phyloP scores from a whole-genome alignment of 2,888 invertebrate genomes.

The Anorthoa munda region DNA sequence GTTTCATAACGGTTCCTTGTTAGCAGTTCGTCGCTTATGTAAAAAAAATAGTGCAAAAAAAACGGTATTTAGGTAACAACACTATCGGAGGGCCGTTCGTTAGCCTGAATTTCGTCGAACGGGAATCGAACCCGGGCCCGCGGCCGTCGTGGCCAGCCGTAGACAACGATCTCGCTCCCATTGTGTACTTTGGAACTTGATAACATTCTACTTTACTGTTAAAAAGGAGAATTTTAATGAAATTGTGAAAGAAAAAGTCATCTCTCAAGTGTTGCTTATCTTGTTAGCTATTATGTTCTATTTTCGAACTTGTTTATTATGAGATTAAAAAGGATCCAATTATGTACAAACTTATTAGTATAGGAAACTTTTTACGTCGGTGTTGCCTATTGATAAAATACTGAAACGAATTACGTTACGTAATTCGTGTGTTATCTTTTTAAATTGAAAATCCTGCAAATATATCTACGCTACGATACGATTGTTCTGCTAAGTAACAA shows the following conservation, averaged over 20 bases:
- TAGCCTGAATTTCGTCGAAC: slow-evolving; percentile 86
- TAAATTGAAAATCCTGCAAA: slow-evolving; percentile 51
- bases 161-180: slow-evolving; percentile 87
- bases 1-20: slow-evolving; percentile 60
- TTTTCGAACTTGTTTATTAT: slow-evolving; percentile 34
- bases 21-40: slow-evolving; percentile 41
- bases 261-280: slow-evolving; percentile 43
- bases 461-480: slow-evolving; percentile 43
- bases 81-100: slow-evolving; percentile 80
- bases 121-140: slow-evolving; percentile 83
- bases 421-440: slow-evolving; percentile 32
- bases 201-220: slow-evolving; percentile 82
- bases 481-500: slow-evolving; percentile 63
- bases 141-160: slow-evolving; percentile 79
- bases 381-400: slow-evolving; percentile 13
- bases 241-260: slow-evolving; percentile 59
- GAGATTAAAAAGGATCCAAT: slow-evolving; percentile 20
- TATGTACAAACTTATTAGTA: slow-evolving; percentile 25
- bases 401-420: slow-evolving; percentile 18
- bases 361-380: slow-evolving; percentile 3
- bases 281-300: slow-evolving; percentile 58
- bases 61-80: slow-evolving; percentile 79
- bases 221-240: slow-evolving; percentile 80
- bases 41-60: slow-evolving; percentile 71
- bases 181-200: slow-evolving; percentile 85